Percentiles rank a stretch among this genome's conserved stretches.
phyloP scores from a whole-genome alignment of 2,888 invertebrate species.

The Drosophila yooni region DNA sequence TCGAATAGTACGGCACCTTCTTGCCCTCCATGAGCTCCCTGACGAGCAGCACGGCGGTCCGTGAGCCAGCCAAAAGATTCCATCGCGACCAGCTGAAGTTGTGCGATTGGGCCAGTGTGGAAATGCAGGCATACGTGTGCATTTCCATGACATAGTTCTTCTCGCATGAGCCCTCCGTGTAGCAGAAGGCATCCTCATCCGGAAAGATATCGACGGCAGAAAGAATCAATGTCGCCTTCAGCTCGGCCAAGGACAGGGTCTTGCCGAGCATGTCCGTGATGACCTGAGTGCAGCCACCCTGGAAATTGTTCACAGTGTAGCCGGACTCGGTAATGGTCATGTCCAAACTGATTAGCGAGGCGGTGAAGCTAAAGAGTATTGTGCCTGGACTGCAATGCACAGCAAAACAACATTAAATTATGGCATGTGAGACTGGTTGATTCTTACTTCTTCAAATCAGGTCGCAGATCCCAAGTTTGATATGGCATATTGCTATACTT shows the following conservation, averaged over 20 bases:
- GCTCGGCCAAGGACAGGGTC: slow-evolving; percentile 75
- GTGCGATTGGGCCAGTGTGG: slow-evolving; percentile 89
- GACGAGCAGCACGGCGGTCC: slow-evolving; percentile 83
- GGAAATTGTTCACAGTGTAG: slow-evolving; percentile 83
- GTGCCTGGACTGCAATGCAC: slow-evolving; percentile 74
- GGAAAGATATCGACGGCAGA: slow-evolving; percentile 94
- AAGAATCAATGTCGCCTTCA: slow-evolving; percentile 85
- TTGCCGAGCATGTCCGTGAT: slow-evolving; percentile 83
- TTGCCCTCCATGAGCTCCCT: slow-evolving; percentile 84
- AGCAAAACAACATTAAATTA: not conserved
- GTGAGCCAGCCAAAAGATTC: slow-evolving; percentile 87
- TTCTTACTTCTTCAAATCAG: slow-evolving; percentile 86
- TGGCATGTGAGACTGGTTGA: too few species aligned
- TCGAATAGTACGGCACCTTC: slow-evolving; percentile 84
- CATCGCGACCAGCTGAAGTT: slow-evolving; percentile 93
- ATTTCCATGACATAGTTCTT: slow-evolving; percentile 91
- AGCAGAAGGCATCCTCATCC: slow-evolving; percentile 90
- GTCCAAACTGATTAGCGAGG: slow-evolving; percentile 87
- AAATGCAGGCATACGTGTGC: slow-evolving; percentile 92
- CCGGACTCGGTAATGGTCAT: slow-evolving; percentile 86
- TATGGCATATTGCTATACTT: slow-evolving; percentile 93
- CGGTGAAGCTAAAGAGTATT: slow-evolving; percentile 86
- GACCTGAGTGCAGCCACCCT: slow-evolving; percentile 83
- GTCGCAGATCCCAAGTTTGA: slow-evolving; percentile 94
- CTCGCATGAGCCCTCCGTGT: slow-evolving; percentile 89